Evolutionary conservation across 2,113 vertebrate genomes (phyloP), one percentile per base, ranked within the genome.

Genomic region (Ptyas mucosa): DNA sequence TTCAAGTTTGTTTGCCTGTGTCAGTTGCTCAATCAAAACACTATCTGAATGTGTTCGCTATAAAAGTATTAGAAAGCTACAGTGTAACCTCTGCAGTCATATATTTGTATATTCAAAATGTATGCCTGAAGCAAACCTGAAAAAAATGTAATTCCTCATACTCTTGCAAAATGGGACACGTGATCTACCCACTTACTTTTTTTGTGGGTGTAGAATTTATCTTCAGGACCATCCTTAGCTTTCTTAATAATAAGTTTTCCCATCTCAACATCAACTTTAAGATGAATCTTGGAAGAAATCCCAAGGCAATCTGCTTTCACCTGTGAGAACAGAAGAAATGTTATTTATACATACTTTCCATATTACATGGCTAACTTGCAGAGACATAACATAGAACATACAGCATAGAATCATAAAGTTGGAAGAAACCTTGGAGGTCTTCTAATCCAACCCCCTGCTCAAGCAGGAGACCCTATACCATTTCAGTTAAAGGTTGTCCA

Each of bases 181-280:
- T 52, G 53, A 34, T 43, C 12, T 8, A 23, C 5, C 61, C 51
- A 49, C 98, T 97, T 98, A 99, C 99, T 99, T 98, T 99, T 99
- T 94, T 99, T 99, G 97, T 99, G 99, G 43, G 97, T 98, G 95
- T 98, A 99, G 97, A 98, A 99, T 95, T 99, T 99, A 95, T 99
- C 99, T 93, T 99, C 99, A 5, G 99, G 98, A 0, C 99, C 98
- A 52, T 99, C 99, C 97, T 98, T 99, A 64, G 98, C 98, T 95
- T 99, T 99, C 97, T 99, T 99, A 92, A 99, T 96, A 92, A 98
- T 98, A 90, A 99, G 95, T 94, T 99, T 99, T 91, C 99, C 99
- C 90, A 98, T 97, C 96, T 99, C 99, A 53, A 99, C 98, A 21
- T 99, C 99, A 3, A 99, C 99, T 94, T 99, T 99, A 92, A 99